Conservation (phyloP, 2,888 invertebrate species). For the Meta bourneti region DNA sequence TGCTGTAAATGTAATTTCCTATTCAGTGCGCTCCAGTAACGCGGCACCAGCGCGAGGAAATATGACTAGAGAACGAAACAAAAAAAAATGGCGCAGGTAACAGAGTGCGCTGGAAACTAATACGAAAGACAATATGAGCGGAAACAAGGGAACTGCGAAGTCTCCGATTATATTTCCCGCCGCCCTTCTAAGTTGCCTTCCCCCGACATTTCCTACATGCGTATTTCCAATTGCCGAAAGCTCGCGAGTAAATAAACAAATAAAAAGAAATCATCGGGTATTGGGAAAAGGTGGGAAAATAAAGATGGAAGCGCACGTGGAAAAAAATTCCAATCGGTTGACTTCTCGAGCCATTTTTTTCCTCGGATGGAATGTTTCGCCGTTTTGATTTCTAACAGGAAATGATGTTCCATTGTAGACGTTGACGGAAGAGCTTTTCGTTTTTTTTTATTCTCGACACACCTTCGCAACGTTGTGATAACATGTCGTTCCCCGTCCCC, state of each 20-base stretch:
- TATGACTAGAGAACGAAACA: constrained; percentile 23
- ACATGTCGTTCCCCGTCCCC: not conserved
- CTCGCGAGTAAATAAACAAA: not conserved
- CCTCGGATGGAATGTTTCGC: not conserved
- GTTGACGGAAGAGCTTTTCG: not conserved
- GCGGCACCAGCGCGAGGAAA: constrained; percentile 17
- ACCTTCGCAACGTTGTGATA: not conserved
- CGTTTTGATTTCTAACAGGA: constrained; percentile 61
- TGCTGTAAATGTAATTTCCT: constrained; percentile 36
- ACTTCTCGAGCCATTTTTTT: not conserved
- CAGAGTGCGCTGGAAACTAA: constrained; percentile 25
- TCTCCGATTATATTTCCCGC: not conserved
- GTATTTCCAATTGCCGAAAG: not conserved
- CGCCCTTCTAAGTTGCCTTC: not conserved
- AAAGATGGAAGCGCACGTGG: not conserved
- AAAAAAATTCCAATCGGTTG: constrained; percentile 35
- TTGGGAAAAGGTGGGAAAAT: constrained; percentile 14
- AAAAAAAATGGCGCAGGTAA: constrained; percentile 3
- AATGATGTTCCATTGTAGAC: constrained; percentile 42
- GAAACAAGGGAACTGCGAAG: constrained; percentile 31
- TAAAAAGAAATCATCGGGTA: constrained; percentile 3
- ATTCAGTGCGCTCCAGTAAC: constrained; percentile 8
- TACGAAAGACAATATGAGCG: constrained; percentile 33
- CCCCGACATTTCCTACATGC: not conserved
- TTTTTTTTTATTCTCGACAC: not conserved